Conservation (phyloP, 2,888 invertebrate species). For the Athetis lepigone region DNA sequence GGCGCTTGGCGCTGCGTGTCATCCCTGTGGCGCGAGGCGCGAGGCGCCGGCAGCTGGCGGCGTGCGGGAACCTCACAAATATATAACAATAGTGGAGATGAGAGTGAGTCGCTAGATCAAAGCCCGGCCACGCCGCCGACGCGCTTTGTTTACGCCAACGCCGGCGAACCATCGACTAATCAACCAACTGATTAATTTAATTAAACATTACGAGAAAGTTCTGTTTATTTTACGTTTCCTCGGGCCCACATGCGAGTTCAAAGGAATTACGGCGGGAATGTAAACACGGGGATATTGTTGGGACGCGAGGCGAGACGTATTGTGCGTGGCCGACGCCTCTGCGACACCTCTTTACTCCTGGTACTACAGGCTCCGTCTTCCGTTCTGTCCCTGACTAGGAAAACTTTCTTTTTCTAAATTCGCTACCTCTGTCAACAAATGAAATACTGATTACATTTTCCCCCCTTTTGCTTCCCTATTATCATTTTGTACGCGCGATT, state of each 20-base stretch:
- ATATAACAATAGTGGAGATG: slow-evolving; percentile 81
- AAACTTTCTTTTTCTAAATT: background rate
- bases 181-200: slow-evolving; percentile 91
- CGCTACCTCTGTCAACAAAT: slow-evolving; percentile 9
- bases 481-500: background rate
- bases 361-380: slow-evolving; percentile 15
- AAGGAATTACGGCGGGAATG: slow-evolving; percentile 86
- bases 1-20: slow-evolving; percentile 45
- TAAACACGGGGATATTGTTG: slow-evolving; percentile 85
- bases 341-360: slow-evolving; percentile 51
- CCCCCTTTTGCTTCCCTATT: too few relatives aligned
- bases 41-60: slow-evolving; percentile 69
- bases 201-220: slow-evolving; percentile 91
- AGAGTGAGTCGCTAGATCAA: slow-evolving; percentile 84
- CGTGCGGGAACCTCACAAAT: slow-evolving; percentile 72
- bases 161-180: slow-evolving; percentile 89
- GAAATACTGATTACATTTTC: background rate
- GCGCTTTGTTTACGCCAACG: slow-evolving; percentile 86
- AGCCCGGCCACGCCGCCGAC: slow-evolving; percentile 77
- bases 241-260: slow-evolving; percentile 90
- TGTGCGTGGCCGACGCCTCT: slow-evolving; percentile 57
- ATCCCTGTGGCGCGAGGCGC: slow-evolving; percentile 62
- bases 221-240: slow-evolving; percentile 90
- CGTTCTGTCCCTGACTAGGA: slow-evolving; percentile 2
- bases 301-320: slow-evolving; percentile 69